These are phyloP conservation scores for Pinctada fucata DNA, from an alignment of 2,888 invertebrate species.

Conservation along the genomic window DNA sequence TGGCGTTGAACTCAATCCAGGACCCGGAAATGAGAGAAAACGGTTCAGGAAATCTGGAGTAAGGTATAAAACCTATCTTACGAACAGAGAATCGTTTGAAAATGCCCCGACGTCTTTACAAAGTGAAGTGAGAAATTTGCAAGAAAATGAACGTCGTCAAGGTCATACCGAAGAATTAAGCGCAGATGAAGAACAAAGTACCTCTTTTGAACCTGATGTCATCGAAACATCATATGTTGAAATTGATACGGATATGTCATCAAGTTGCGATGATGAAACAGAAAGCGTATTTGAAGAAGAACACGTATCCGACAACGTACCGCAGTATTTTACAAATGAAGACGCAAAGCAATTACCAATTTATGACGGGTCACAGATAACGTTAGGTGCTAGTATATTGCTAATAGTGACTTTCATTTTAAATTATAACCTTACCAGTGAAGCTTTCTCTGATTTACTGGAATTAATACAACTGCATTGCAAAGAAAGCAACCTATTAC, in stretches of 20 bases:
- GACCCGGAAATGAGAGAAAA: not conserved
- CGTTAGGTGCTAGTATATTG: constrained; percentile 24
- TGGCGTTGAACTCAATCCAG: not conserved
- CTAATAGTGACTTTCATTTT: constrained; percentile 26
- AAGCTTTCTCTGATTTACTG: constrained; percentile 26
- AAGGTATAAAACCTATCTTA: not conserved
- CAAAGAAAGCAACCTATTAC: constrained; percentile 11
- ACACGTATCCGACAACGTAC: not conserved
- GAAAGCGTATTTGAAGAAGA: not conserved
- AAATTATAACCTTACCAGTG: constrained; percentile 20
- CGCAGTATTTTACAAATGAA: not conserved
- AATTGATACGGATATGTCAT: not conserved
- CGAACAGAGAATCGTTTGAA: not conserved
- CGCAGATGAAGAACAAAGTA: not conserved
- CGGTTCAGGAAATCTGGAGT: not conserved
- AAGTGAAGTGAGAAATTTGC: not conserved
- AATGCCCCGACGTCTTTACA: not conserved
- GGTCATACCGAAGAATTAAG: not conserved
- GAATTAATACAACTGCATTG: constrained; percentile 21
- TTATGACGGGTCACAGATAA: constrained; percentile 22
- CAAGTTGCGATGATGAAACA: not conserved
- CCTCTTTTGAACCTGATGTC: too few relatives aligned
- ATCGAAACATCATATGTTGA: too few relatives aligned
- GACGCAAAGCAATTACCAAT: constrained; percentile 8
- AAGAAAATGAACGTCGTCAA: too few relatives aligned